phyloP scores from a whole-genome alignment of 2,888 invertebrate genomes.

The Sturmia bella region DNA sequence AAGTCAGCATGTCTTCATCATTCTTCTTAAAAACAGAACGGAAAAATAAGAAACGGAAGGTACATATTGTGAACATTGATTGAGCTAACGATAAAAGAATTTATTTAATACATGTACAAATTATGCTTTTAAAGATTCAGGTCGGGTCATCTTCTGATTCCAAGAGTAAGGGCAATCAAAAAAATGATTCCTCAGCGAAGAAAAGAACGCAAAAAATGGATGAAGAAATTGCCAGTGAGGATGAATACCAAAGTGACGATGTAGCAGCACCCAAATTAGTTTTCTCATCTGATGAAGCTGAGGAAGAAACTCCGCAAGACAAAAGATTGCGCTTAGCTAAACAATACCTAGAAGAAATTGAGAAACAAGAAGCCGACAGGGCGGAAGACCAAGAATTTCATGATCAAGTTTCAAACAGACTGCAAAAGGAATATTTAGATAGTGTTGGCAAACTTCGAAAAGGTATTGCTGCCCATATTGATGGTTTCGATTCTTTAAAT shows the following conservation, averaged over 20 bases:
- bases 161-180: slow-evolving; percentile 69
- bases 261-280: slow-evolving; percentile 73
- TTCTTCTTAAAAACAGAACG: slow-evolving; percentile 85
- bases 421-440: slow-evolving; percentile 93
- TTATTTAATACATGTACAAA: too few species aligned
- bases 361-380: slow-evolving; percentile 89
- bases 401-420: slow-evolving; percentile 84
- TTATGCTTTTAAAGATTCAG: slow-evolving; percentile 29
- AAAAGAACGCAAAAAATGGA: slow-evolving; percentile 79
- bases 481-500: slow-evolving; percentile 81
- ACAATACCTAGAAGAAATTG: slow-evolving; percentile 93
- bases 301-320: slow-evolving; percentile 91
- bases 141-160: slow-evolving; percentile 48
- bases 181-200: slow-evolving; percentile 78
- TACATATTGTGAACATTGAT: slow-evolving; percentile 58
- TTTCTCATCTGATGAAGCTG: slow-evolving; percentile 78
- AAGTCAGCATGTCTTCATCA: slow-evolving; percentile 81
- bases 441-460: slow-evolving; percentile 91
- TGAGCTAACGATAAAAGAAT: neutral
- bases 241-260: slow-evolving; percentile 84
- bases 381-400: slow-evolving; percentile 86
- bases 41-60: slow-evolving; percentile 84
- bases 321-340: slow-evolving; percentile 95
- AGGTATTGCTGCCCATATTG: slow-evolving; percentile 87
- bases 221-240: slow-evolving; percentile 86